A percentile compares a stretch with the other conserved stretches of the same genome.
Evolutionary conservation across 1,140 invertebrate genomes (phyloP).

Genomic region (Zaprionus kolodkinae): DNA sequence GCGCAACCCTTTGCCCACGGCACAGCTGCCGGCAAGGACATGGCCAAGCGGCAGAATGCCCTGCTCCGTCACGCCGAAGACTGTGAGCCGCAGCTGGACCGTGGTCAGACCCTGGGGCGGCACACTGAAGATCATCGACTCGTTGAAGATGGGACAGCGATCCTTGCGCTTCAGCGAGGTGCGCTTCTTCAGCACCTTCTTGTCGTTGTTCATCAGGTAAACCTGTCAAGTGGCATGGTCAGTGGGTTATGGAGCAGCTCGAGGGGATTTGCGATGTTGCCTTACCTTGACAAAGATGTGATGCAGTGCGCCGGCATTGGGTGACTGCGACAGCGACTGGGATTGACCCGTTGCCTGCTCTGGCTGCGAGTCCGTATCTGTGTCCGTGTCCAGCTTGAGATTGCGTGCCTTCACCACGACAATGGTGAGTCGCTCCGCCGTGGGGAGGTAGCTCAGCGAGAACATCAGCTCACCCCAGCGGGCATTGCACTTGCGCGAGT

Average conservation of each 20-base stretch:
- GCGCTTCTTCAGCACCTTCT: slow-evolving; percentile 91
- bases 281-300: slow-evolving; percentile 78
- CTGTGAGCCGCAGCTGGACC: slow-evolving; percentile 89
- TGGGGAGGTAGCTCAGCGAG: slow-evolving; percentile 91
- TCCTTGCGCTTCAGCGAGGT: slow-evolving; percentile 89
- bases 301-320: slow-evolving; percentile 73
- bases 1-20: slow-evolving; percentile 88
- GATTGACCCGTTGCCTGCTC: slow-evolving; percentile 70
- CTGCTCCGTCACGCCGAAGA: slow-evolving; percentile 87
- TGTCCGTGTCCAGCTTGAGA: slow-evolving; percentile 86
- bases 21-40: slow-evolving; percentile 89
- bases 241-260: background rate
- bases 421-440: slow-evolving; percentile 91
- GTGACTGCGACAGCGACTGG: slow-evolving; percentile 85
- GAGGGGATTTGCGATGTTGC: background rate
- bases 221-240: slow-evolving; percentile 85
- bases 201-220: slow-evolving; percentile 90
- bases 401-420: slow-evolving; percentile 93
- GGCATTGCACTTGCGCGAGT: slow-evolving; percentile 86
- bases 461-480: slow-evolving; percentile 92
- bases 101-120: slow-evolving; percentile 88
- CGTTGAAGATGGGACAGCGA: slow-evolving; percentile 91
- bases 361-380: slow-evolving; percentile 76
- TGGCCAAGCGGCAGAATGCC: slow-evolving; percentile 88
- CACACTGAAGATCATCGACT: slow-evolving; percentile 91